Evolutionary conservation across 2,888 invertebrate genomes (phyloP), one percentile per base, ranked within the genome.

Genomic region (Nomada flava): DNA sequence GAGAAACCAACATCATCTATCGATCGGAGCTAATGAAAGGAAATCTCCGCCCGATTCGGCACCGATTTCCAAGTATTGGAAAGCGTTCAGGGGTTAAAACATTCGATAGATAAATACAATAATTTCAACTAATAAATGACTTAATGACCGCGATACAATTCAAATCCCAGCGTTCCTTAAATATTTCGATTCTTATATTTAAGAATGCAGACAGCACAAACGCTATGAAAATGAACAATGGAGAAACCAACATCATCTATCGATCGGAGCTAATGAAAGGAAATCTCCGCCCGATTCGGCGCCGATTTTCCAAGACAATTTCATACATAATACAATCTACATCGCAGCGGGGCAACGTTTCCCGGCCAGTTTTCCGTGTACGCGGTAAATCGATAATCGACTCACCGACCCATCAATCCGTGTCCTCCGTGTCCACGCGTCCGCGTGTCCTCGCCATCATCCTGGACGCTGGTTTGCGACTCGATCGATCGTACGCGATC

Each of bases 361-460:
- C 20, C 18, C 62, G 69, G 74, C 59, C 65, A 80, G 69, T 79
- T 81, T 59, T 73, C 53, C 79, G 15, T n/a, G 57, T n/a, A 20
- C 59, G 42, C 20, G n/a, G 23, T 15, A 55, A 55, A n/a, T 29
- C 26, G 36, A 73, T 36, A 52, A 70, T 67, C 53, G 71, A 71
- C 75, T 74, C 63, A 86, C 84, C 76, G 76, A 76, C 63, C 76
- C 64, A 81, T 75, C 83, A 73, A 26, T 26, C 26, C 26, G 26
- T 26, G 55, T 74, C 60, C 67, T 75, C 44, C 53, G 36, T 57
- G 65, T 77, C 67, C 69, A 67, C 62, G 60, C 29, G 26, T 26
- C 26, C 20, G 23, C 42, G 55, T 36, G 65, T 36, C 64, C 59
- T n/a, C 65, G 55, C 55, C 86, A 62, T 79, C 82, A 79, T 80